phyloP scores from a whole-genome alignment of 2,113 vertebrate genomes.

The Stigmatopora nigra region DNA sequence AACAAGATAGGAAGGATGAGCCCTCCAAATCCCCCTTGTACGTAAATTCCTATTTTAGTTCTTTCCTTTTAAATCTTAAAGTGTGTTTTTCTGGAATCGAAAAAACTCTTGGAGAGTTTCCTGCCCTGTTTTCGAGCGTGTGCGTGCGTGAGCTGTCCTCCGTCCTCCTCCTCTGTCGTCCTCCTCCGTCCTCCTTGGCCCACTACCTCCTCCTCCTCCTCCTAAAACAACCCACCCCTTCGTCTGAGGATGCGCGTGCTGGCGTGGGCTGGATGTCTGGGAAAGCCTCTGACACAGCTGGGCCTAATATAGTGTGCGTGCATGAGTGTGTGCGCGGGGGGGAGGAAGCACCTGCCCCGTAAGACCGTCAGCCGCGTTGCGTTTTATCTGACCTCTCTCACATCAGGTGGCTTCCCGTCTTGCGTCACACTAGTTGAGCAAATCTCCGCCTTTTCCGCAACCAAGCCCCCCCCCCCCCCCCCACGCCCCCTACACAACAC shows the following conservation, averaged over 20 bases:
- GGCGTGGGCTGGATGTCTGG: slow-evolving; percentile 59
- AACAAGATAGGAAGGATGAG: slow-evolving; percentile 49
- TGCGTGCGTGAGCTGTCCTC: slow-evolving; percentile 65
- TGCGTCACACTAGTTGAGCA: slow-evolving; percentile 66
- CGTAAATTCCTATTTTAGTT: slow-evolving; percentile 47
- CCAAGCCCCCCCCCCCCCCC: slow-evolving; percentile 51
- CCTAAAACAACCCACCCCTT: slow-evolving; percentile 6
- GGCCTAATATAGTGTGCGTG: slow-evolving; percentile 54
- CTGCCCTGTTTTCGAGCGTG: slow-evolving; percentile 54
- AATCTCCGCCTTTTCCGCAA: slow-evolving; percentile 59
- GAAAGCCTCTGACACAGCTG: slow-evolving; percentile 69
- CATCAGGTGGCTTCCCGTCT: slow-evolving; percentile 76
- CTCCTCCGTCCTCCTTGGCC: slow-evolving; percentile 62
- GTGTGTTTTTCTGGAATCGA: slow-evolving; percentile 34
- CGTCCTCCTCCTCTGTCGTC: slow-evolving; percentile 56
- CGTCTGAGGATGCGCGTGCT: slow-evolving; percentile 60
- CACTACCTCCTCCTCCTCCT: slow-evolving; percentile 5
- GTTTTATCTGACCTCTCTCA: slow-evolving; percentile 72
- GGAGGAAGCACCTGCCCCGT: slow-evolving; percentile 74
- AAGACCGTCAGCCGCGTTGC: slow-evolving; percentile 59
- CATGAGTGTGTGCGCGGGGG: slow-evolving; percentile 34
- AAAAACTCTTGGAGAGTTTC: slow-evolving; percentile 65
- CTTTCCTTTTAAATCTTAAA: slow-evolving; percentile 43
- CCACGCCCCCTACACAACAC: slow-evolving; percentile 22
- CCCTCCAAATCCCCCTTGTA: slow-evolving; percentile 40